These are phyloP conservation scores for Simalia tracyae DNA, from an alignment of 2,797 vertebrate species.

Conservation along the genomic window DNA sequence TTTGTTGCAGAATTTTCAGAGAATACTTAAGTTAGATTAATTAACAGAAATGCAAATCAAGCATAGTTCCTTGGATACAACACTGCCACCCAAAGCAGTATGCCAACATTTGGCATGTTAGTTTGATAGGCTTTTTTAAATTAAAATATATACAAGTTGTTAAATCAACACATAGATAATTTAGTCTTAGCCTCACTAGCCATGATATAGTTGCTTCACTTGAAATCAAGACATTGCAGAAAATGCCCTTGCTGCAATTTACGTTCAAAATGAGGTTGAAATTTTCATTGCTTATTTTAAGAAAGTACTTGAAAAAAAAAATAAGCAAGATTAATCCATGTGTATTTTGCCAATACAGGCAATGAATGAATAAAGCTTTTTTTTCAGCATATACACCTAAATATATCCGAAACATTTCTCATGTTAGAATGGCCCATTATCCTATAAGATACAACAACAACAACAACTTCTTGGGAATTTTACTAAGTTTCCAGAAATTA, in stretches of 20 bases:
- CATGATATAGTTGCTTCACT: neutral
- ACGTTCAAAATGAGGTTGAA: neutral
- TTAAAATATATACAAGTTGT: constrained; percentile 47
- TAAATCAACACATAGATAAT: neutral
- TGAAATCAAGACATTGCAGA: neutral
- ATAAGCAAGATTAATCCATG: neutral
- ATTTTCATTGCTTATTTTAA: neutral
- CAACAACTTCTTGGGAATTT: neutral
- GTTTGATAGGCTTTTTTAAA: constrained; percentile 51
- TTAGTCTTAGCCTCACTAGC: neutral
- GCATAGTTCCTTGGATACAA: constrained; percentile 52
- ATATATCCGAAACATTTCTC: neutral
- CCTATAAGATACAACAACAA: neutral
- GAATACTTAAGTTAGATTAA: constrained; percentile 54
- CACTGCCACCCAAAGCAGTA: constrained; percentile 54
- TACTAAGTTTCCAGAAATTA: neutral
- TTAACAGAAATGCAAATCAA: constrained; percentile 48
- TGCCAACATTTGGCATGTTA: constrained; percentile 51
- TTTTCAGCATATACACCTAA: neutral
- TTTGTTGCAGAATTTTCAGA: constrained; percentile 61
- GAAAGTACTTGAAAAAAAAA: neutral
- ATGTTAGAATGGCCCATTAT: neutral
- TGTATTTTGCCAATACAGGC: neutral
- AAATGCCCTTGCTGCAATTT: neutral
- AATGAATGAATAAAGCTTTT: neutral